These are phyloP conservation scores for Moxostoma hubbsi DNA, from an alignment of 2,797 vertebrate genomes.

Conservation along the genomic window DNA sequence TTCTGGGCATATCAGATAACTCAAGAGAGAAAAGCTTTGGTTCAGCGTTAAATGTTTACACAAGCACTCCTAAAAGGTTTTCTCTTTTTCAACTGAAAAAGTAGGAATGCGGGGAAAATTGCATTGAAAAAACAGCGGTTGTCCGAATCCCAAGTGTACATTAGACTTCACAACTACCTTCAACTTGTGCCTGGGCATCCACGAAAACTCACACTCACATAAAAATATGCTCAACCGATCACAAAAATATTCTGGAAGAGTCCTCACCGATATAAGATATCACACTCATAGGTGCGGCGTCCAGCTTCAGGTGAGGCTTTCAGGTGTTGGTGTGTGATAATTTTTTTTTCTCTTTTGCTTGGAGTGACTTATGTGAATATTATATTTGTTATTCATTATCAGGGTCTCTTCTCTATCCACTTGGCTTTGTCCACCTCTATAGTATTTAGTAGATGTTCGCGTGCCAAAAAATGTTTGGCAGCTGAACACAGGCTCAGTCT, in stretches of 20 bases:
- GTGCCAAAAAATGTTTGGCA: constrained; percentile 51
- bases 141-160: constrained; percentile 61
- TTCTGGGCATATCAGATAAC: constrained; percentile 35
- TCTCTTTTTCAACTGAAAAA: constrained; percentile 66
- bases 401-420: constrained; percentile 47
- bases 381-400: constrained; percentile 51
- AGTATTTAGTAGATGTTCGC: constrained; percentile 52
- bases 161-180: constrained; percentile 55
- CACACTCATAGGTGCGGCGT: constrained; percentile 44
- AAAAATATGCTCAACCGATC: constrained; percentile 40
- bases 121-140: constrained; percentile 50
- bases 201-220: constrained; percentile 32
- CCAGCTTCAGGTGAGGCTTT: constrained; percentile 54
- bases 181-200: constrained; percentile 45
- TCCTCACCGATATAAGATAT: constrained; percentile 55
- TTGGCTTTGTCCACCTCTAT: constrained; percentile 54
- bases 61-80: constrained; percentile 73
- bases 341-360: constrained; percentile 16
- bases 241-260: constrained; percentile 58
- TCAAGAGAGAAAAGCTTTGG: constrained; percentile 83
- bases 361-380: constrained; percentile 54
- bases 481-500: constrained; percentile 52
- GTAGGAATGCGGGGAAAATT: constrained; percentile 81
- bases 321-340: constrained; percentile 42
- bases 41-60: constrained; percentile 73